Conservation (phyloP, 2,113 vertebrate species). For the Todiramphus chloris region DNA sequence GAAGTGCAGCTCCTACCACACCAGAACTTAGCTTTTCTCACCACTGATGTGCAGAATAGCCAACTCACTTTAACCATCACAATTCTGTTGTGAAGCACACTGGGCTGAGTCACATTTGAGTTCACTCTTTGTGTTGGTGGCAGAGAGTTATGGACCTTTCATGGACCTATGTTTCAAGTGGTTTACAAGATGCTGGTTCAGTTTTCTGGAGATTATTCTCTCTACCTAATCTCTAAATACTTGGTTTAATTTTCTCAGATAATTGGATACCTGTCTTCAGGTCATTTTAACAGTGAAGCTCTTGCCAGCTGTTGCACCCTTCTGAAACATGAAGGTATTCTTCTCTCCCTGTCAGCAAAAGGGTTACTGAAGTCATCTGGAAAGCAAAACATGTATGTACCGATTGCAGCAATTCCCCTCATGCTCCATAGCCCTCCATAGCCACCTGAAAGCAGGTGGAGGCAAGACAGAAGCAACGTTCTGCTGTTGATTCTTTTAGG, state of each 20-base stretch:
- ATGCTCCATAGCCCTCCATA: background rate
- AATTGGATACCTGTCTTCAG: background rate
- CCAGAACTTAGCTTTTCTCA: background rate
- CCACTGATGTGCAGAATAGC: background rate
- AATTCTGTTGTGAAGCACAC: background rate
- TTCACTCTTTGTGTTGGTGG: background rate
- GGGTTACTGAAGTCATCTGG: background rate
- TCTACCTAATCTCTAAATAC: background rate
- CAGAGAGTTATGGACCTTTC: background rate
- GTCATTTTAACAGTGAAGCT: background rate
- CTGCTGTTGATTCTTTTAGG: background rate
- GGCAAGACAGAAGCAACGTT: background rate
- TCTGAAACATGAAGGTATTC: background rate
- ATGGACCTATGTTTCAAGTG: background rate
- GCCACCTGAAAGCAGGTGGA: background rate
- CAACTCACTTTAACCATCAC: background rate
- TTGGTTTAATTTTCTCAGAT: background rate
- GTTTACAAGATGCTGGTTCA: background rate
- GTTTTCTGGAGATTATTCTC: background rate
- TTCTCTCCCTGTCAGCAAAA: background rate
- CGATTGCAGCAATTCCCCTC: background rate
- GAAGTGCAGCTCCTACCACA: background rate
- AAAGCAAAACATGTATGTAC: background rate
- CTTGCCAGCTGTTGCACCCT: background rate
- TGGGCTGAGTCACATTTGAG: background rate